Conservation (phyloP, 2,113 vertebrate species). For the Argyrosomus japonicus region DNA sequence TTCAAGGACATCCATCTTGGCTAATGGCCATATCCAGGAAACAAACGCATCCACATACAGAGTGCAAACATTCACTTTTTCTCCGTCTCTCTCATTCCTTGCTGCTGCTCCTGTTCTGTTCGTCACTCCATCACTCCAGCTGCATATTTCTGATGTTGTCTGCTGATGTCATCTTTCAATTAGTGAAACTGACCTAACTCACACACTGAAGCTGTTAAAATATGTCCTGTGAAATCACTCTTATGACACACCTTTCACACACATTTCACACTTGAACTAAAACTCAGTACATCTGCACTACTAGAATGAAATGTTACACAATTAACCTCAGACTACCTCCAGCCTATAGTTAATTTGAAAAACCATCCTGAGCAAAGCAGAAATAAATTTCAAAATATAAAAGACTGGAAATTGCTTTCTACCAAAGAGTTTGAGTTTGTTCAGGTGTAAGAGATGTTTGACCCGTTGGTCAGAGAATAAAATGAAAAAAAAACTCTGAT, state of each 20-base stretch:
- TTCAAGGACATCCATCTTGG: slow-evolving; percentile 76
- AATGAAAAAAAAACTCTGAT: slow-evolving; percentile 23
- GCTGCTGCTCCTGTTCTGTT: neutral
- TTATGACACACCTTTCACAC: neutral
- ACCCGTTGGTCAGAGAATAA: slow-evolving; percentile 51
- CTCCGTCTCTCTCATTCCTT: neutral
- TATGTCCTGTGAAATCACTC: neutral
- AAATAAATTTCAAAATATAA: slow-evolving; percentile 35
- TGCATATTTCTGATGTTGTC: neutral
- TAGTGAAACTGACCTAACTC: neutral
- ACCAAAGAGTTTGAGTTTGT: slow-evolving; percentile 19
- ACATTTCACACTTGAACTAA: neutral
- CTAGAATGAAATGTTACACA: slow-evolving; percentile 2
- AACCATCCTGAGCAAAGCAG: slow-evolving; percentile 17
- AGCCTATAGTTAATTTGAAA: slow-evolving; percentile 15
- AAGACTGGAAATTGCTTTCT: slow-evolving; percentile 32
- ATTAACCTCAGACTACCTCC: neutral
- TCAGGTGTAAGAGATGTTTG: slow-evolving; percentile 37
- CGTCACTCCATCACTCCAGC: neutral
- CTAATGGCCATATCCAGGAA: slow-evolving; percentile 55
- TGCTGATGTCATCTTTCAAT: neutral
- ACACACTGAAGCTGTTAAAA: neutral
- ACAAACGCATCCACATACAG: slow-evolving; percentile 21
- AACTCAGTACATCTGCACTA: neutral
- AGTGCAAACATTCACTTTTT: slow-evolving; percentile 19